Conservation (phyloP, 2,797 vertebrate species). For the Babyrousa celebensis region DNA sequence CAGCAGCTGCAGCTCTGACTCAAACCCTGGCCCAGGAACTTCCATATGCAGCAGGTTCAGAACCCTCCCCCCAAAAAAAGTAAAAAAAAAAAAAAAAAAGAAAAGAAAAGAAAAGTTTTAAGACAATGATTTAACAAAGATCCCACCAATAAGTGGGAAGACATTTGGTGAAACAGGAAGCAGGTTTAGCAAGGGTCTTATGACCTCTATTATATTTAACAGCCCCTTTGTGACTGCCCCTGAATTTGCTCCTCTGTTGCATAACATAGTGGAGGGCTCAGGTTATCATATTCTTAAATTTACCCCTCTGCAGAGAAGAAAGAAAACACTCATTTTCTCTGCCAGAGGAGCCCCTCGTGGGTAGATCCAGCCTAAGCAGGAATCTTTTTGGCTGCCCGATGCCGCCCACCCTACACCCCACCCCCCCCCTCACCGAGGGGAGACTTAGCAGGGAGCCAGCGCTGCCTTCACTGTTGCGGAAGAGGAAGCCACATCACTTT, state of each 20-base stretch:
- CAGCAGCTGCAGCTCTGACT: too few relatives aligned
- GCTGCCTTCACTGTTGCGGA: fast-evolving
- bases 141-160: not conserved
- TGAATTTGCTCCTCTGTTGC: fast-evolving
- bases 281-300: not conserved
- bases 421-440: too few relatives aligned
- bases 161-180: not conserved
- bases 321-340: not conserved
- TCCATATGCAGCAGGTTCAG: too few relatives aligned
- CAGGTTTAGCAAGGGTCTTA: not conserved
- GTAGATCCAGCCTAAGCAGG: fast-evolving
- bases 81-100: too few relatives aligned
- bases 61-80: too few relatives aligned
- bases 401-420: too few relatives aligned
- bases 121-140: not conserved
- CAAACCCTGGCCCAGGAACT: too few relatives aligned
- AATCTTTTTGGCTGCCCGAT: fast-evolving
- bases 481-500: fast-evolving
- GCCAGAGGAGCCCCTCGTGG: not conserved
- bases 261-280: not conserved
- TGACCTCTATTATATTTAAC: fast-evolving
- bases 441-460: too few relatives aligned
- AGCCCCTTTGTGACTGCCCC: fast-evolving
- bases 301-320: too few relatives aligned
- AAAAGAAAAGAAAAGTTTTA: too few relatives aligned